phyloP scores from a whole-genome alignment of 2,888 invertebrate species.

The Nyleta sp. region DNA sequence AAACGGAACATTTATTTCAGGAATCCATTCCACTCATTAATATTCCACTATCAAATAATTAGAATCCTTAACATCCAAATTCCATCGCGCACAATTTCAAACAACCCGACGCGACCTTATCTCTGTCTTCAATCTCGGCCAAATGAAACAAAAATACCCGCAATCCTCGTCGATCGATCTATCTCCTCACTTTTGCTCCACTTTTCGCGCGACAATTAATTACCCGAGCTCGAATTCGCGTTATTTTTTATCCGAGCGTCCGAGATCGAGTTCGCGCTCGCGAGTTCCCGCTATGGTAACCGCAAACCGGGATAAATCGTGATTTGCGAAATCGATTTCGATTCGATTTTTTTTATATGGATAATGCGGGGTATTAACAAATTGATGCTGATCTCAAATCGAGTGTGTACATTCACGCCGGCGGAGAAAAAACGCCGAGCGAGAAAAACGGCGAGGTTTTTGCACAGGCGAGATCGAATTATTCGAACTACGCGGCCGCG shows the following conservation, averaged over 20 bases:
- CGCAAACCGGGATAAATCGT: slow-evolving; percentile 15
- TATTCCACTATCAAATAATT: slow-evolving; percentile 30
- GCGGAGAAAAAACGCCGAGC: not conserved
- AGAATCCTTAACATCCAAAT: slow-evolving; percentile 25
- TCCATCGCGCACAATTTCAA: slow-evolving; percentile 18
- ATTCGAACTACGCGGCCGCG: slow-evolving; percentile 29
- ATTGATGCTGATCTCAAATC: slow-evolving; percentile 24
- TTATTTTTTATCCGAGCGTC: not conserved
- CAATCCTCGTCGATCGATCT: slow-evolving; percentile 4
- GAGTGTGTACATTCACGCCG: not conserved
- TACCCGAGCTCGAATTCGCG: not conserved
- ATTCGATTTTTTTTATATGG: not conserved
- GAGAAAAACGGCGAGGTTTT: slow-evolving; percentile 1
- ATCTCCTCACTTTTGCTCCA: slow-evolving; percentile 38
- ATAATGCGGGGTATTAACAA: slow-evolving; percentile 40
- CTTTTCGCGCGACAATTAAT: slow-evolving; percentile 38
- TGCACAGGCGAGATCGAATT: slow-evolving; percentile 24
- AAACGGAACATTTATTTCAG: slow-evolving; percentile 18
- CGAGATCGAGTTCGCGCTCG: not conserved
- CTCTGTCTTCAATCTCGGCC: slow-evolving; percentile 1
- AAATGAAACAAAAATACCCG: slow-evolving; percentile 35
- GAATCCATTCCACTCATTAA: too few species aligned
- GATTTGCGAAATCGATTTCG: slow-evolving; percentile 25
- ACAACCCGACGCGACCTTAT: slow-evolving; percentile 28
- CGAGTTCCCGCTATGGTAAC: slow-evolving; percentile 13